Percentiles rank a stretch among this genome's conserved stretches.
Evolutionary conservation across 2,888 invertebrate species (phyloP).

Genomic region (Megaustenia siamemsis): DNA sequence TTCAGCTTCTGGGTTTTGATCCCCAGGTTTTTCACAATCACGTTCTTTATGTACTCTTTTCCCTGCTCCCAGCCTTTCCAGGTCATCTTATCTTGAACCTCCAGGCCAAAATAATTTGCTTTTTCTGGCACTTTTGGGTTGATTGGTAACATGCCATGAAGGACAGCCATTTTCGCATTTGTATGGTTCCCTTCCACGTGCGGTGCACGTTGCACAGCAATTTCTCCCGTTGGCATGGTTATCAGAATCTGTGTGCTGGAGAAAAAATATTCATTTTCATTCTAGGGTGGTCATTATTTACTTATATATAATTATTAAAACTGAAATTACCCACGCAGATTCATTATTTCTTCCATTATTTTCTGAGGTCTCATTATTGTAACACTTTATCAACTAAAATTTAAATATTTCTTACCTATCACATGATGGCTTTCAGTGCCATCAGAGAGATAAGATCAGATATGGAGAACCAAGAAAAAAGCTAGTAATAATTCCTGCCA

Average conservation of each 20-base stretch:
- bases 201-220: conserved; percentile 49
- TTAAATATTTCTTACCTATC: no score
- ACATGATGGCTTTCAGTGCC: no score
- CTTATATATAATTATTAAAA: no score
- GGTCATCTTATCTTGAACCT: conserved; percentile 72
- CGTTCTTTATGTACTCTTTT: conserved; percentile 78
- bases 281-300: no score
- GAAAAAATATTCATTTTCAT: no score
- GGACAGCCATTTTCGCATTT: conserved; percentile 36
- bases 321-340: no score
- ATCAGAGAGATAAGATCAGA: no score
- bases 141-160: conserved; percentile 46
- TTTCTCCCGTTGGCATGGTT: conserved; percentile 58
- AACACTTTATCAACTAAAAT: no score
- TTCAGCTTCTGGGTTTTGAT: conserved; percentile 78
- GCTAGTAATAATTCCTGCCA: no score
- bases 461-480: no score
- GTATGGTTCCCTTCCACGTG: conserved; percentile 19
- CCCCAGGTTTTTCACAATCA: conserved; percentile 78
- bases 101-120: conserved; percentile 70
- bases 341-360: no score
- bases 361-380: no score
- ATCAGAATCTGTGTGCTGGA: neutral
- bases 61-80: conserved; percentile 80
- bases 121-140: conserved; percentile 44